Base-by-base conservation (phyloP, 2,888 invertebrate genomes). In the Seira ritae region DNA sequence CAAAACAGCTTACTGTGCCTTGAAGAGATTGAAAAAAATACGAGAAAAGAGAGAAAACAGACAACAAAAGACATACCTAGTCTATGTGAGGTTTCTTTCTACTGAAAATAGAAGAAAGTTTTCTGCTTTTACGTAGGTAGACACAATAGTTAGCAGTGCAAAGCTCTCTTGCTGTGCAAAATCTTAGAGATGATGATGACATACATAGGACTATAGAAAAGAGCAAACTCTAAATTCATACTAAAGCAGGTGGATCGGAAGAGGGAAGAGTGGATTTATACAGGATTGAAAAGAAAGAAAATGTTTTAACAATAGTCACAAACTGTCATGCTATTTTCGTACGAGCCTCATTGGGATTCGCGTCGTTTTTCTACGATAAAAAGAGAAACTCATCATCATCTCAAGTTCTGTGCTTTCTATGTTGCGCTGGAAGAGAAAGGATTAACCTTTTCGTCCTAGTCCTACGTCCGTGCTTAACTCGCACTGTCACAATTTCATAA, bases 1-100 rank as follows among this genome's bases (percentile, higher is more conserved):
- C 24, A 75, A 75, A 75, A 46, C 50, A 50, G 17, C 68, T 75
- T 65, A 67, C 67, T 50, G 24, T 31, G 31, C 42, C 42, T 8
- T 42, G 42, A 42, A 42, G 42, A 12, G 12, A 42, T 8, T 42
- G 42, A 42, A 42, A 42, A 42, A 8, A 12, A 42, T 8, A 42
- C 6, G 42, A 42, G 42, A 12, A 42, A 42, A 42, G 42, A 12
- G 42, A 42, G 12, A 42, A n/a, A n/a, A 8, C 42, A 42, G 42
- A 42, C 42, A 42, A 42, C 42, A 42, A 42, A 42, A 42, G 42
- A n/a, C n/a, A n/a, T n/a, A n/a, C n/a, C n/a, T n/a, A 42, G 42
- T 42, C 42, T n/a, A 42, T 42, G 12, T 42, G 12, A 8, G 42
- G 42, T 12, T 42, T 42, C 42, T 42, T 42, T 12, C 42, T 42